A percentile compares a stretch with the other conserved stretches of the same genome.
phyloP scores from a whole-genome alignment of 2,113 vertebrate genomes.

The Xenotilapia flavipinnis region DNA sequence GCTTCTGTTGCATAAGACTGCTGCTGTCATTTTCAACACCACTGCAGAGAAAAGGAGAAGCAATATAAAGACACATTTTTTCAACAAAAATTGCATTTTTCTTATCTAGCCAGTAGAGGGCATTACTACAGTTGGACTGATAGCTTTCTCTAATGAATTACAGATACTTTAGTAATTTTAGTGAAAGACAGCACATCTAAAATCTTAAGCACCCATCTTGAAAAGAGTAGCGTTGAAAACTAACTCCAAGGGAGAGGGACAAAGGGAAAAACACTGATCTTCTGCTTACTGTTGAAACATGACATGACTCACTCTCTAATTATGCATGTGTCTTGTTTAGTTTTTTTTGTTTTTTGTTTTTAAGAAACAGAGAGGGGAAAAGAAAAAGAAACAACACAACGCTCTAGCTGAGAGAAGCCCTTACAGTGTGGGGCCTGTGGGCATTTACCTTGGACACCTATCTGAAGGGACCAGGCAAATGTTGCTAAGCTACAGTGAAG shows the following conservation, averaged over 20 bases:
- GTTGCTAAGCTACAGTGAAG: slow-evolving; percentile 53
- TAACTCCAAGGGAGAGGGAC: neutral
- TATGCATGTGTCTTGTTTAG: neutral
- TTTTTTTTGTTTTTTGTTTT: accelerated
- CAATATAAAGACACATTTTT: neutral
- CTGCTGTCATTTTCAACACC: slow-evolving; percentile 80
- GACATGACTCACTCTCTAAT: neutral
- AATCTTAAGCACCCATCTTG: neutral
- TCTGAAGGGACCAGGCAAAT: neutral
- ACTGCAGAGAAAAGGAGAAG: slow-evolving; percentile 51
- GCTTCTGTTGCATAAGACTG: slow-evolving; percentile 86
- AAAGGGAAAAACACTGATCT: neutral
- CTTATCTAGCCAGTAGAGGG: slow-evolving; percentile 9
- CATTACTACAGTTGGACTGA: neutral
- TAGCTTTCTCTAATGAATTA: neutral
- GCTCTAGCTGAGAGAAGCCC: neutral
- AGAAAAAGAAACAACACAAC: neutral
- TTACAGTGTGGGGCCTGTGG: neutral
- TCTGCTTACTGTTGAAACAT: neutral
- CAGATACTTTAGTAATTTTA: neutral
- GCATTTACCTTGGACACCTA: slow-evolving; percentile 19
- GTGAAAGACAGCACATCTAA: neutral
- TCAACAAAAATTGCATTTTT: neutral
- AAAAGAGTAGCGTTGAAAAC: neutral
- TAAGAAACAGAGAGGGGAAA: neutral